These are phyloP conservation scores for Nesogale talazaci DNA, from an alignment of 2,113 vertebrate genomes.

Conservation along the genomic window DNA sequence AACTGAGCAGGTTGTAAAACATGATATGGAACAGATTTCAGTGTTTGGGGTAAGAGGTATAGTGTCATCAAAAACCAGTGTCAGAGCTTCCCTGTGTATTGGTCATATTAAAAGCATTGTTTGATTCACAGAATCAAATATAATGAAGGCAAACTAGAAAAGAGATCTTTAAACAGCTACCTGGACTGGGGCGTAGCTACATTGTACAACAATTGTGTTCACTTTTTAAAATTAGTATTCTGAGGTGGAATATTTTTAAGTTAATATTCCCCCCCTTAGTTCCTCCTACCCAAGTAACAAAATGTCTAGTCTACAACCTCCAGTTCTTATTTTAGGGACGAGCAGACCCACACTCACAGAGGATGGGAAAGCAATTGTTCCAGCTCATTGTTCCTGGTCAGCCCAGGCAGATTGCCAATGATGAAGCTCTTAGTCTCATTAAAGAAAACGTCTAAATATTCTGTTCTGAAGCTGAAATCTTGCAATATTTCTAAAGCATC, in stretches of 20 bases:
- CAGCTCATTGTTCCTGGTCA: conserved; percentile 40
- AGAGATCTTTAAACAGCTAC: neutral
- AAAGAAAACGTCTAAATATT: neutral
- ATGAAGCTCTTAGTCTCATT: conserved; percentile 21
- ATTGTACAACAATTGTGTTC: neutral
- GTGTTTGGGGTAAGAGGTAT: neutral
- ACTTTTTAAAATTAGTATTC: neutral
- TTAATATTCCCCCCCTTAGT: conserved; percentile 27
- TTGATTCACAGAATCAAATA: neutral
- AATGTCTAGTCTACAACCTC: neutral
- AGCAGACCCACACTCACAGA: neutral
- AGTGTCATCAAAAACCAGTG: neutral
- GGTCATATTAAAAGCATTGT: neutral
- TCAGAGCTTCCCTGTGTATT: neutral
- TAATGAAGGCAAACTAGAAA: neutral
- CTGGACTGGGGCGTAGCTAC: neutral
- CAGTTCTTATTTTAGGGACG: neutral
- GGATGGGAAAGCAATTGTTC: conserved; percentile 49
- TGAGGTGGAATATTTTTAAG: conserved; percentile 1
- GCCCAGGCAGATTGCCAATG: neutral
- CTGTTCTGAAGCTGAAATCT: neutral
- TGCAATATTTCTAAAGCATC: conserved; percentile 48
- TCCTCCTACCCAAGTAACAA: neutral
- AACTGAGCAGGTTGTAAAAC: neutral
- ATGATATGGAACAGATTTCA: neutral